Evolutionary conservation across 2,888 invertebrate species (phyloP), one percentile per base, ranked within the genome.

Genomic region (Lacanobia wlatinum): DNA sequence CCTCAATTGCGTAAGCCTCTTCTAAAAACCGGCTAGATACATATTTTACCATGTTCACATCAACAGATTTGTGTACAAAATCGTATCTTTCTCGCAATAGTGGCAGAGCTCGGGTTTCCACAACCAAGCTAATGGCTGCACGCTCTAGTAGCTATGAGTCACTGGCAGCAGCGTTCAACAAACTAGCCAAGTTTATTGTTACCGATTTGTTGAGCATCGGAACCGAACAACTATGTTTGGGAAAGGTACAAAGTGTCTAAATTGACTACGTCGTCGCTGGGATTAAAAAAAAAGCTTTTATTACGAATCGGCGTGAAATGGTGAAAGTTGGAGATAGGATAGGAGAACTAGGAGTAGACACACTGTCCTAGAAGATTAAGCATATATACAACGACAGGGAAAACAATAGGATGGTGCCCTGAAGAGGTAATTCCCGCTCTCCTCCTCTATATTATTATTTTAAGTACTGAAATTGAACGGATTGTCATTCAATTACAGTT

Each of bases 111-210:
- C 65, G 55, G 38, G 53, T 43, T 71, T 65, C 77, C 82, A 76
- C 70, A 67, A 70, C 75, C 76, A 38, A 76, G 77, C 61, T 66
- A 79, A 79, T 80, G 52, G 83, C 63, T 70, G 60, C 64, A 83
- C 75, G 80, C 80, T 83, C 80, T 80, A 74, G 80, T 80, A 64
- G 84, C 80, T 70, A 63, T 83, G 84, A 83, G 53, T 80, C 80
- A 80, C 58, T 52, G 48, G 59, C 53, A 63, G 65, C 28, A 38
- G 69, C 56, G 76, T 56, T 55, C 58, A 70, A 80, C 70, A 81
- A 80, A 74, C 69, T 67, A 80, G 34, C 48, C 10, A 18, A 84
- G 52, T 81, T 72, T 64, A 80, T 80, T 76, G 84, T 72, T 72
- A 55, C 66, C 46, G 56, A 67, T 69, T 70, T 64, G 84, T 73